Percentiles rank a stretch among this genome's conserved stretches.
Evolutionary conservation across 2,888 invertebrate genomes (phyloP).

Genomic region (Brenthis ino): DNA sequence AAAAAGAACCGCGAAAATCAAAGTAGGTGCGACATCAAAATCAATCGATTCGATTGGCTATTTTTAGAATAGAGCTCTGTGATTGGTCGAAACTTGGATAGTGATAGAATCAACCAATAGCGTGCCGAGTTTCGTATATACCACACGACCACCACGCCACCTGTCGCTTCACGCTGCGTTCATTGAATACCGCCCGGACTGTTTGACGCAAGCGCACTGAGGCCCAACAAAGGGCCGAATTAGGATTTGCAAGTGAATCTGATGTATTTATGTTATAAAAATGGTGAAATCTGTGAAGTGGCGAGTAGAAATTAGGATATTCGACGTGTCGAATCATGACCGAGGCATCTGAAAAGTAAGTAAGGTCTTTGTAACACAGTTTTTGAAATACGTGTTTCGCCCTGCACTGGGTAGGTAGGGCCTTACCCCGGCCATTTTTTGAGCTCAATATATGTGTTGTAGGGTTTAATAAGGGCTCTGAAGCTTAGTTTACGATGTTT

Average conservation of each 20-base stretch:
- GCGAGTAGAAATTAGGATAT: slow-evolving; percentile 92
- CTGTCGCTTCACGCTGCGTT: slow-evolving; percentile 72
- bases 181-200: slow-evolving; percentile 78
- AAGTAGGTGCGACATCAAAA: slow-evolving; percentile 42
- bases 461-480: slow-evolving; percentile 51
- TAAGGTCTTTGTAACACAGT: slow-evolving; percentile 66
- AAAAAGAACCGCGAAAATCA: slow-evolving; percentile 56
- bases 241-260: slow-evolving; percentile 80
- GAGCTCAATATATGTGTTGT: slow-evolving; percentile 58
- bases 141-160: slow-evolving; percentile 73
- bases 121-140: slow-evolving; percentile 44
- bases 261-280: slow-evolving; percentile 91
- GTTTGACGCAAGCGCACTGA: slow-evolving; percentile 79
- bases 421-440: slow-evolving; percentile 79
- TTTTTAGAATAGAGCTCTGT: slow-evolving; percentile 44
- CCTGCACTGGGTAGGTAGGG: slow-evolving; percentile 70
- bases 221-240: slow-evolving; percentile 82
- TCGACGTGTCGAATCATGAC: slow-evolving; percentile 93
- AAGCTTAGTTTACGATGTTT: slow-evolving; percentile 39
- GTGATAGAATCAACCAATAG: slow-evolving; percentile 55
- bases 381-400: slow-evolving; percentile 63
- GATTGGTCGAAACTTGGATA: slow-evolving; percentile 57
- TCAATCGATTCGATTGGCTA: slow-evolving; percentile 55
- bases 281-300: slow-evolving; percentile 91
- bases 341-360: slow-evolving; percentile 95